These are phyloP conservation scores for Tiaroga cobitis DNA, from an alignment of 2,797 vertebrate genomes.

Conservation along the genomic window DNA sequence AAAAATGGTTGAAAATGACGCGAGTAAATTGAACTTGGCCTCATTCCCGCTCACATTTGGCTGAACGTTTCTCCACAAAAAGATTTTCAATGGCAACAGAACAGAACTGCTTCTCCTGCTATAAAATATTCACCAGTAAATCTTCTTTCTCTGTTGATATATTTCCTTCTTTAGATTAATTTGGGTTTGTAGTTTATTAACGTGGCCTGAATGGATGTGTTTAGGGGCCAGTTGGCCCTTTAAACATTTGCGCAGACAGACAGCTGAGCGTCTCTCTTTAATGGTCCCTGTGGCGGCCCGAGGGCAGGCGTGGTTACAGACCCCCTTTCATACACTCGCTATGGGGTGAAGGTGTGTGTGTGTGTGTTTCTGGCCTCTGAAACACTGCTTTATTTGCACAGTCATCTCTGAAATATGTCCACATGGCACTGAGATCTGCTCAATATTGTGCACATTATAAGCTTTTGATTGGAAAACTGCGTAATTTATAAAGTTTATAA, in stretches of 20 bases:
- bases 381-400: conserved; percentile 56
- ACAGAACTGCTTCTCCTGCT: conserved; percentile 1
- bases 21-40: conserved; percentile 10
- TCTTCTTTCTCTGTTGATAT: conserved; percentile 11
- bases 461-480: neutral
- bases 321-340: conserved; percentile 56
- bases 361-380: conserved; percentile 37
- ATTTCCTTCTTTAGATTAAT: neutral
- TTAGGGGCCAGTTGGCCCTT: conserved; percentile 71
- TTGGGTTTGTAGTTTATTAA: conserved; percentile 26
- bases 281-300: conserved; percentile 67
- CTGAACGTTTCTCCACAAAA: neutral
- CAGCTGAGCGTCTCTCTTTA: conserved; percentile 75
- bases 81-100: conserved; percentile 13
- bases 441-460: conserved; percentile 53
- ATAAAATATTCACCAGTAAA: neutral
- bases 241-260: conserved; percentile 77
- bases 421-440: conserved; percentile 42
- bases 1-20: neutral
- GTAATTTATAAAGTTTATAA: neutral
- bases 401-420: conserved; percentile 58
- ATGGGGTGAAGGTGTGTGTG: conserved; percentile 45
- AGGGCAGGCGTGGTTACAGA: conserved; percentile 58
- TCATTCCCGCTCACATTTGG: neutral
- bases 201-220: conserved; percentile 25